Conservation (phyloP, 2,888 invertebrate genomes). For the Papilio elwesi region DNA sequence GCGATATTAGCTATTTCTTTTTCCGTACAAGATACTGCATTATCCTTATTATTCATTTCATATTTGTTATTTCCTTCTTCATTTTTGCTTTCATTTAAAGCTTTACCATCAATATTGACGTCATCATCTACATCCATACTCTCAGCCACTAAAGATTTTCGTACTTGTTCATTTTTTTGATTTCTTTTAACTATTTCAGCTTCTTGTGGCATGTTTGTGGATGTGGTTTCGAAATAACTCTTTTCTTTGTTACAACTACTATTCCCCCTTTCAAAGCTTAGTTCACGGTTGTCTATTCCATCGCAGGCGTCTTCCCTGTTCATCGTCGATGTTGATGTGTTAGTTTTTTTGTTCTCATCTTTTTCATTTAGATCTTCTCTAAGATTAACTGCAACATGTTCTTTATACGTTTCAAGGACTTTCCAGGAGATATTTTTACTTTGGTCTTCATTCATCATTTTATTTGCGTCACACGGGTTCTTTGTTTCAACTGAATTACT, state of each 20-base stretch:
- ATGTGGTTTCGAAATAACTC: not conserved
- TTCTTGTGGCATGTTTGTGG: not conserved
- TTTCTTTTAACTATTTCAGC: not conserved
- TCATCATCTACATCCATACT: not conserved
- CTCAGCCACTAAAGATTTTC: not conserved
- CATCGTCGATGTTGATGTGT: not conserved
- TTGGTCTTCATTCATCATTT: constrained; percentile 6
- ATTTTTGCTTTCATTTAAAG: not conserved
- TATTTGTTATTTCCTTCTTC: not conserved
- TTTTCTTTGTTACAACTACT: not conserved
- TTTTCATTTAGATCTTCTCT: not conserved
- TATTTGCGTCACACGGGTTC: not conserved
- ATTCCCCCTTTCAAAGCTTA: not conserved
- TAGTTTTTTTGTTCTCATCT: not conserved
- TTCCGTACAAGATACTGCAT: not conserved
- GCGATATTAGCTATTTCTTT: not conserved
- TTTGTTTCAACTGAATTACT: not conserved
- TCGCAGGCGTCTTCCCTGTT: not conserved
- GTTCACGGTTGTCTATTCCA: not conserved
- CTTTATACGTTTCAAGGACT: not conserved
- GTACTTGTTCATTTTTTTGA: not conserved
- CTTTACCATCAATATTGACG: not conserved
- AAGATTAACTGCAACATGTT: not conserved
- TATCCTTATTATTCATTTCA: not conserved
- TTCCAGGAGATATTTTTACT: not conserved